phyloP scores from a whole-genome alignment of 2,888 invertebrate genomes.

The Dryomyza anilis region DNA sequence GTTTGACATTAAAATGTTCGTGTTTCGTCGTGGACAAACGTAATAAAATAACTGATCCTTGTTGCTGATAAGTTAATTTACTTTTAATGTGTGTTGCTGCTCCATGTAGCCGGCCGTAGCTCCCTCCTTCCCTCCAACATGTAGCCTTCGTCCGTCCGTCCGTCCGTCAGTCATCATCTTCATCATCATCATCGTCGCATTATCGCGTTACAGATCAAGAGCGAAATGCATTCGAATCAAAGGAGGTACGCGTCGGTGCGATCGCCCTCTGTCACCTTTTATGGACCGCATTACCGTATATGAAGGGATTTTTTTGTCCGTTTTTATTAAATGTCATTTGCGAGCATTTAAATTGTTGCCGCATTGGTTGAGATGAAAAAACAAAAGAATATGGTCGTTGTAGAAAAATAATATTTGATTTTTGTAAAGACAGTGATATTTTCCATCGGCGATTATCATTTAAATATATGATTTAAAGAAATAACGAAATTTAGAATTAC shows the following conservation, averaged over 20 bases:
- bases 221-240: constrained; percentile 29
- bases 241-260: neutral
- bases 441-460: too few species aligned
- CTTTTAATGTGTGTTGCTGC: constrained; percentile 58
- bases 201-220: constrained; percentile 41
- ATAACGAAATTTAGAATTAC: too few species aligned
- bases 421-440: too few species aligned
- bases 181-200: too few species aligned
- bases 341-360: constrained; percentile 29
- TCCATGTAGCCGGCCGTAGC: neutral
- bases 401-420: too few species aligned
- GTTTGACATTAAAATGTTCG: constrained; percentile 61
- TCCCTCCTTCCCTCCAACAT: neutral
- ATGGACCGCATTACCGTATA: too few species aligned
- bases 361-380: too few species aligned
- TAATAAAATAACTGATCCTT: constrained; percentile 62
- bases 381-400: too few species aligned
- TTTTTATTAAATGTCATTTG: constrained; percentile 35
- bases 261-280: neutral
- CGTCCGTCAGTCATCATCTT: too few species aligned
- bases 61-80: constrained; percentile 63
- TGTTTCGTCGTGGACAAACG: constrained; percentile 61
- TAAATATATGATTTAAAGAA: too few species aligned
- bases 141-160: too few species aligned
- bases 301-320: too few species aligned